Percentiles rank a stretch among this genome's conserved stretches.
Evolutionary conservation across 1,140 invertebrate genomes (phyloP).

Genomic region (Brachionus angularis): DNA sequence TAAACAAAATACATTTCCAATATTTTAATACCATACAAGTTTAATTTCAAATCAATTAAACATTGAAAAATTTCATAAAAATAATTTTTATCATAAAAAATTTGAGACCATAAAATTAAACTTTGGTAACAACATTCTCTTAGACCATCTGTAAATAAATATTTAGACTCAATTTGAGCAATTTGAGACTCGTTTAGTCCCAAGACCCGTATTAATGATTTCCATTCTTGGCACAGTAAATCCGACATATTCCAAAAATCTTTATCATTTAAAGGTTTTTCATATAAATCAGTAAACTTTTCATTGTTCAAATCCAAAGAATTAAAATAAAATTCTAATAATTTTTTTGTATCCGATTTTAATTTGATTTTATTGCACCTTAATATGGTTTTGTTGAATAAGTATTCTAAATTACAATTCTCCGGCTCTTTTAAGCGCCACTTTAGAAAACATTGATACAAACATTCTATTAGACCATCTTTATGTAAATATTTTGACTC

Average conservation of each 20-base stretch:
- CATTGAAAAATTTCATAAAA: too few relatives aligned
- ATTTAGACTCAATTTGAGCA: constrained; percentile 7
- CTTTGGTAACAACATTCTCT: constrained; percentile 42
- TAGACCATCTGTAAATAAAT: constrained; percentile 21
- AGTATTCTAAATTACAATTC: neutral
- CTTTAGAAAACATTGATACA: constrained; percentile 23
- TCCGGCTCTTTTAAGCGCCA: constrained; percentile 13
- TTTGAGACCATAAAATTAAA: constrained; percentile 20
- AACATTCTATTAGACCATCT: constrained; percentile 34
- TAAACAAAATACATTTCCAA: too few relatives aligned
- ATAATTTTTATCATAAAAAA: neutral
- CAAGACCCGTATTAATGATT: constrained; percentile 14
- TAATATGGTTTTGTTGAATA: neutral
- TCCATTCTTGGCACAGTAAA: constrained; percentile 12
- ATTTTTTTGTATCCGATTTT: neutral
- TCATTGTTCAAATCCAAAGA: neutral
- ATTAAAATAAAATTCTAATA: neutral
- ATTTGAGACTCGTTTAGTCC: constrained; percentile 28
- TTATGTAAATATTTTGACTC: constrained; percentile 7
- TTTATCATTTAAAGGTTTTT: neutral
- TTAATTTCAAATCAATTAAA: too few relatives aligned
- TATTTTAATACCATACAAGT: too few relatives aligned
- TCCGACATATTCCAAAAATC: constrained; percentile 23
- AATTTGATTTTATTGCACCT: neutral
- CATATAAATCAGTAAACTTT: neutral